phyloP scores from a whole-genome alignment of 2,888 invertebrate genomes.

The Caenorhabditis japonica region DNA sequence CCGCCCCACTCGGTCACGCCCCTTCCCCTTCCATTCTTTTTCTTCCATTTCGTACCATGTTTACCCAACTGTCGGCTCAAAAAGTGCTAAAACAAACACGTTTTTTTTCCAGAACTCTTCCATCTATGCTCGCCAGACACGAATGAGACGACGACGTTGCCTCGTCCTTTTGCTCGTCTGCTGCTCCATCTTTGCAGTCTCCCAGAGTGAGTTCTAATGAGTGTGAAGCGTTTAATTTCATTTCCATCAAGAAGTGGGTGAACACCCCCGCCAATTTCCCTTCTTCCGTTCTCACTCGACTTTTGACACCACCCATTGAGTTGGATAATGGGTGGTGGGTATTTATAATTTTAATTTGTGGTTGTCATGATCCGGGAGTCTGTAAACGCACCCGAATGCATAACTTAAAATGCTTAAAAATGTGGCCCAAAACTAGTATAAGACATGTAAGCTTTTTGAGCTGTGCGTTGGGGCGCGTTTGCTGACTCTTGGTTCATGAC shows the following conservation, averaged over 20 bases:
- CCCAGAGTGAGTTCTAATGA: conserved; percentile 38
- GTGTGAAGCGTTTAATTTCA: conserved; percentile 36
- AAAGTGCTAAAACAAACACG: conserved; percentile 17
- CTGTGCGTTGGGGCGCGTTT: too few species aligned
- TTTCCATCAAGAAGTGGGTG: conserved; percentile 29
- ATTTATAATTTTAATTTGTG: too few species aligned
- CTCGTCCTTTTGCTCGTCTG: conserved; percentile 29
- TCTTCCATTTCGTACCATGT: conserved; percentile 11
- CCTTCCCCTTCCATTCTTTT: conserved; percentile 10
- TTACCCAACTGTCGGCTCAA: conserved; percentile 37
- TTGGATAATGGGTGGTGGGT: neutral
- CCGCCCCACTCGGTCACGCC: conserved; percentile 7
- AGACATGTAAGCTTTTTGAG: too few species aligned
- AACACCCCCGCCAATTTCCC: conserved; percentile 30
- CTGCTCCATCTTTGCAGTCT: conserved; percentile 27
- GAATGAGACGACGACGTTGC: conserved; percentile 46
- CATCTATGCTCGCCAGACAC: conserved; percentile 32
- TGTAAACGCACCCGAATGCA: too few species aligned
- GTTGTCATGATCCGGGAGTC: too few species aligned
- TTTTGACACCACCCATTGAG: conserved; percentile 27
- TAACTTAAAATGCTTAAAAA: too few species aligned
- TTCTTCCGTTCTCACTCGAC: conserved; percentile 12
- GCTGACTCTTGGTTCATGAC: too few species aligned
- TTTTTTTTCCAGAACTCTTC: conserved; percentile 16
- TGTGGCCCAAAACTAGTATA: too few species aligned